These are phyloP conservation scores for Drosophila suzukii DNA, from an alignment of 1,140 invertebrate genomes.

Conservation along the genomic window DNA sequence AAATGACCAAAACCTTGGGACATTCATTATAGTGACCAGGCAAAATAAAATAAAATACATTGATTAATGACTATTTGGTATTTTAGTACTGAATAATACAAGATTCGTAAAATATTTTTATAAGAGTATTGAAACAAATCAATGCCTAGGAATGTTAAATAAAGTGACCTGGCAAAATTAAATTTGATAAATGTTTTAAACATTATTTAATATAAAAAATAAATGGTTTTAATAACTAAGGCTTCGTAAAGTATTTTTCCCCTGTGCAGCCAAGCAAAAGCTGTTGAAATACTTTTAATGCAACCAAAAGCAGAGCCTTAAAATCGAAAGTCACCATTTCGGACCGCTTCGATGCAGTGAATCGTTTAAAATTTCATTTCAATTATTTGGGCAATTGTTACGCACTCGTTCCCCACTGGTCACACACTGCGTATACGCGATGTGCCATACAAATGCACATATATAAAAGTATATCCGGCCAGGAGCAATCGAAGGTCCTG, in stretches of 20 bases:
- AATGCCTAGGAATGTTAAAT: too few species aligned
- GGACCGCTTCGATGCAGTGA: conserved; percentile 1
- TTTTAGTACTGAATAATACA: too few species aligned
- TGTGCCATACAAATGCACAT: neutral
- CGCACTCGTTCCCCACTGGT: conserved; percentile 6
- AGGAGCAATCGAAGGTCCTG: conserved; percentile 10
- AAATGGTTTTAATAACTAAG: too few species aligned
- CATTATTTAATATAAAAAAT: too few species aligned
- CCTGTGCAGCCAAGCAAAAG: neutral
- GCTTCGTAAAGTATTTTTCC: neutral
- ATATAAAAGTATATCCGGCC: conserved; percentile 3
- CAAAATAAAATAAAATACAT: too few species aligned
- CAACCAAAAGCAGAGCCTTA: neutral
- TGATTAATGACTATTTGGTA: too few species aligned
- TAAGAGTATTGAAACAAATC: too few species aligned
- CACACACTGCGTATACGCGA: conserved; percentile 31
- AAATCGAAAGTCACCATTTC: conserved; percentile 20
- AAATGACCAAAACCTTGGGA: too few species aligned
- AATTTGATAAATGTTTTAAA: too few species aligned
- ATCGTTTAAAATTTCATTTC: conserved; percentile 37
- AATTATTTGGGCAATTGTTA: conserved; percentile 29
- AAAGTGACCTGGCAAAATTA: too few species aligned
- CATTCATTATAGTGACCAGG: too few species aligned
- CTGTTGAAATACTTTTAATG: conserved; percentile 13
- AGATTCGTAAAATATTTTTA: too few species aligned